phyloP scores from a whole-genome alignment of 2,113 vertebrate genomes.

The Silurus meridionalis region DNA sequence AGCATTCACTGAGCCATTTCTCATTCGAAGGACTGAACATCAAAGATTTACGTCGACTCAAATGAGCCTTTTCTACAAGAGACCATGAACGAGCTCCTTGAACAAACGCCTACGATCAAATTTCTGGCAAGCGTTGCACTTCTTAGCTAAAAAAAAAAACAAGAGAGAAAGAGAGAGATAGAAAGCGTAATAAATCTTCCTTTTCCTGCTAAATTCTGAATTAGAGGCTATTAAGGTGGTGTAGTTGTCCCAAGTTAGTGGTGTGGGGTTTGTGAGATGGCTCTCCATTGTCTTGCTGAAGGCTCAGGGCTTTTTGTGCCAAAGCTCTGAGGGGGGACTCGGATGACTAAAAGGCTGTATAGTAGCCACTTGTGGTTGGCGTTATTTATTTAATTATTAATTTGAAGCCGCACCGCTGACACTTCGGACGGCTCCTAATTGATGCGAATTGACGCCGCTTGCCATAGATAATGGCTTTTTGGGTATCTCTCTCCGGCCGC shows the following conservation, averaged over 20 bases:
- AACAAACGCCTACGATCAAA: constrained; percentile 15
- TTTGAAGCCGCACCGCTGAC: constrained; percentile 78
- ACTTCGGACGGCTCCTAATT: constrained; percentile 79
- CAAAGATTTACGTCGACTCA: constrained; percentile 8
- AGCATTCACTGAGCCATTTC: neutral
- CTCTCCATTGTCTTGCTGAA: constrained; percentile 43
- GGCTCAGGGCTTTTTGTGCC: constrained; percentile 63
- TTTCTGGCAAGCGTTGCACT: constrained; percentile 7
- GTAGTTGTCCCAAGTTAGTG: constrained; percentile 38
- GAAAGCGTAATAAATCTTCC: constrained; percentile 32
- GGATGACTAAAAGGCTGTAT: constrained; percentile 76
- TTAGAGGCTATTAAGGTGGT: constrained; percentile 44
- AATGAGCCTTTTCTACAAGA: constrained; percentile 9
- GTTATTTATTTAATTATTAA: constrained; percentile 79
- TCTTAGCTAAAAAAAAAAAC: constrained; percentile 10
- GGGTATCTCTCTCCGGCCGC: constrained; percentile 74
- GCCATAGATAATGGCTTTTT: constrained; percentile 78
- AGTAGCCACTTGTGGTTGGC: constrained; percentile 71
- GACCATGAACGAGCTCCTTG: constrained; percentile 28
- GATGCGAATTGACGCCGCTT: constrained; percentile 77
- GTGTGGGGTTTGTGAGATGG: constrained; percentile 45
- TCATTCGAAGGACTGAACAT: neutral
- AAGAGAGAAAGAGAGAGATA: neutral
- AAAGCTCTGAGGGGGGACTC: constrained; percentile 74
- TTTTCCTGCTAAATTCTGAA: constrained; percentile 48